phyloP scores from a whole-genome alignment of 2,113 vertebrate species.

The Neotragus pygmaeus region DNA sequence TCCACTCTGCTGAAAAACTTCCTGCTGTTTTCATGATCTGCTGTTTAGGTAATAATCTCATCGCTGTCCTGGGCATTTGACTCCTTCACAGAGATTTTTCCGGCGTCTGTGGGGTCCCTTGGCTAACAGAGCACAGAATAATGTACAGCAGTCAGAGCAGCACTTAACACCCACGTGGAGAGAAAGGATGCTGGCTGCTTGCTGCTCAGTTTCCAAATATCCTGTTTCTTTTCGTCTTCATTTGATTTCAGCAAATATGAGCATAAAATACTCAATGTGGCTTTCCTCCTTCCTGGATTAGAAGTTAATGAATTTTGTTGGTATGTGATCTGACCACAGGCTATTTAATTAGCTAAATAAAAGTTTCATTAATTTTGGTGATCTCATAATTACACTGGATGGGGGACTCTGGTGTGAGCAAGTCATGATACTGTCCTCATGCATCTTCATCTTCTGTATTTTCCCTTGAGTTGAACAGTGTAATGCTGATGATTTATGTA shows the following conservation, averaged over 20 bases:
- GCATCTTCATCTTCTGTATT: not conserved
- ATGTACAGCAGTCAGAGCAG: not conserved
- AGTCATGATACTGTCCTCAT: not conserved
- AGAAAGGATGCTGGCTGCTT: not conserved
- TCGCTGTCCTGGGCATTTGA: slow-evolving; percentile 7
- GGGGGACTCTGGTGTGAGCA: not conserved
- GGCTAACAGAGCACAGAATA: slow-evolving; percentile 47
- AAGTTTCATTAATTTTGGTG: slow-evolving; percentile 51
- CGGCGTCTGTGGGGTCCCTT: not conserved
- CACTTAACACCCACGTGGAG: not conserved
- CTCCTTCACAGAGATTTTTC: not conserved
- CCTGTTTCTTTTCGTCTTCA: not conserved
- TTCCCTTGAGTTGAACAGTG: not conserved
- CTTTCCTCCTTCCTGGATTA: not conserved
- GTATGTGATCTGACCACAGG: slow-evolving; percentile 46
- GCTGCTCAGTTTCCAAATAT: not conserved
- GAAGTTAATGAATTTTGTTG: slow-evolving; percentile 56
- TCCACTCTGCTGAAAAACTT: slow-evolving; percentile 58
- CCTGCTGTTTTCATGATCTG: slow-evolving; percentile 42
- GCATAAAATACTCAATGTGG: not conserved
- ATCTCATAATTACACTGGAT: not conserved
- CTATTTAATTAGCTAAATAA: slow-evolving; percentile 56
- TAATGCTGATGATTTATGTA: not conserved
- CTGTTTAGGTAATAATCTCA: slow-evolving; percentile 5
- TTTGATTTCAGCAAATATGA: slow-evolving; percentile 37